phyloP scores from a whole-genome alignment of 2,113 vertebrate genomes.

The Apteryx owenii region DNA sequence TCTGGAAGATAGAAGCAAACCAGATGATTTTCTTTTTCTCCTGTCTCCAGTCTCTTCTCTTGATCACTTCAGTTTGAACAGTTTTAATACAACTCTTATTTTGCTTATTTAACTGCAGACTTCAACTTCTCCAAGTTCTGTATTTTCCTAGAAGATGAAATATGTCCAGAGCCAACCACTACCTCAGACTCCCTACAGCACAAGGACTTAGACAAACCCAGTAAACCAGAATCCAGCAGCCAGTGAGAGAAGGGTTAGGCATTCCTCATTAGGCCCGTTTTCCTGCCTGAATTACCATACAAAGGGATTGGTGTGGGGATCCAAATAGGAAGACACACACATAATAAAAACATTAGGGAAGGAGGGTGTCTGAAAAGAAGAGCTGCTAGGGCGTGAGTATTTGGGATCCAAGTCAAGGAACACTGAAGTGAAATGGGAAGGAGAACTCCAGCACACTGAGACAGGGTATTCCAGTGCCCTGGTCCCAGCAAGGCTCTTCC shows the following conservation, averaged over 20 bases:
- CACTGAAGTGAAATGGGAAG: background rate
- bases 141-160: background rate
- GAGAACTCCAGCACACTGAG: background rate
- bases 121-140: background rate
- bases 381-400: background rate
- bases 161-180: accelerated
- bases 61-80: background rate
- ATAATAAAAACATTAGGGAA: background rate
- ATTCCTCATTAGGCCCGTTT: background rate
- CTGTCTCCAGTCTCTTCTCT: background rate
- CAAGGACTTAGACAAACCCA: background rate
- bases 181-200: background rate
- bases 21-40: background rate
- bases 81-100: background rate
- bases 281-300: background rate
- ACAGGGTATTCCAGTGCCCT: background rate
- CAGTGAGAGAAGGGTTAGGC: background rate
- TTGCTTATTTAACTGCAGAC: background rate
- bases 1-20: background rate
- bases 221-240: background rate
- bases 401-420: too few relatives aligned
- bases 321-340: background rate
- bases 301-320: background rate
- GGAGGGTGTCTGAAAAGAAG: background rate
- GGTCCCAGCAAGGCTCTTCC: background rate